Evolutionary conservation across 2,797 vertebrate genomes (phyloP).

Genomic region (Coilia nasus): DNA sequence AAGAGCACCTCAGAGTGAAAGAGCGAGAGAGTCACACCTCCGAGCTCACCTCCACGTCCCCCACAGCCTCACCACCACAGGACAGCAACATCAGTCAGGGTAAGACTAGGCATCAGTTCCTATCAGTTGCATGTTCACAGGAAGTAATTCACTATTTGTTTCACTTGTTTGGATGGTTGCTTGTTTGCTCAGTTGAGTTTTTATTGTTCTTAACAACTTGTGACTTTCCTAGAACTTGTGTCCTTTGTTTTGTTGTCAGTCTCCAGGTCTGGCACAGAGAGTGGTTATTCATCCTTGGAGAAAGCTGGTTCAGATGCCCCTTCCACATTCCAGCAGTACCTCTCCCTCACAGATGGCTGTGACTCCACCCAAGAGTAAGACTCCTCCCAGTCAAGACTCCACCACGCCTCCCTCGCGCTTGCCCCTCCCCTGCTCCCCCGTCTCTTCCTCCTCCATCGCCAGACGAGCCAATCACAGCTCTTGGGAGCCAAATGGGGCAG

Average conservation of each 20-base stretch:
- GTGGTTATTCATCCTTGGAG: conserved; percentile 49
- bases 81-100: conserved; percentile 56
- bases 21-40: conserved; percentile 59
- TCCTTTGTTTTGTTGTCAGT: neutral
- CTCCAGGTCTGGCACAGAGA: conserved; percentile 49
- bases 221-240: neutral
- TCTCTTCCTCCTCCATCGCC: conserved; percentile 5
- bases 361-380: conserved; percentile 11
- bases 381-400: neutral
- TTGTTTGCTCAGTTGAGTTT: neutral
- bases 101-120: conserved; percentile 46
- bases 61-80: conserved; percentile 61
- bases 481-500: neutral
- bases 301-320: conserved; percentile 45
- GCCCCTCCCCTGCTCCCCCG: neutral
- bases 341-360: neutral
- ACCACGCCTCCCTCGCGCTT: conserved; percentile 21
- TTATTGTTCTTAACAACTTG: neutral
- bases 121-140: conserved; percentile 1
- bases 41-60: conserved; percentile 61
- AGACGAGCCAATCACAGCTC: neutral
- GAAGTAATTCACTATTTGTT: neutral
- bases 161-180: neutral
- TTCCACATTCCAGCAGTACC: neutral
- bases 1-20: conserved; percentile 66